Percentiles rank a stretch among this genome's conserved stretches.
Conservation (phyloP, 2,888 invertebrate genomes). For the Steinernema carpocapsae region DNA sequence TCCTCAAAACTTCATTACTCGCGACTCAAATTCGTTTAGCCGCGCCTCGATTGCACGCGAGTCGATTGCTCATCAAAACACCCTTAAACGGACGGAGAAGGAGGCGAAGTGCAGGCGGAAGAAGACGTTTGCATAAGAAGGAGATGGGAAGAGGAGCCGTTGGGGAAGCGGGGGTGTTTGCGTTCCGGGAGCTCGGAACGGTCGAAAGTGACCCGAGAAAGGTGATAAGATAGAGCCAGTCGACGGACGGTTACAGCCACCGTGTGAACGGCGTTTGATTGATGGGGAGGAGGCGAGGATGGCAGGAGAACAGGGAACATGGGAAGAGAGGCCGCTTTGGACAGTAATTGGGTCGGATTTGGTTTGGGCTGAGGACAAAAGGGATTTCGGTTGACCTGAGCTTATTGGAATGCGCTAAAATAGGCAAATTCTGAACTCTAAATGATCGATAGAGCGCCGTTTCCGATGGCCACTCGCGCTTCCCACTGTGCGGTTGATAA, state of each 20-base stretch:
- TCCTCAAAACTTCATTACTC: constrained; percentile 25
- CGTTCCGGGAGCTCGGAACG: background rate
- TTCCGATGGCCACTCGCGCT: no score
- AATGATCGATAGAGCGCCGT: no score
- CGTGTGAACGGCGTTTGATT: no score
- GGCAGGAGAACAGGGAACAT: no score
- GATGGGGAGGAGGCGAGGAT: no score
- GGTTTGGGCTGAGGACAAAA: no score
- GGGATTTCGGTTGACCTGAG: no score
- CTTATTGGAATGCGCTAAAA: no score
- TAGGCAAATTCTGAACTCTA: no score
- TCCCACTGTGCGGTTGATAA: background rate
- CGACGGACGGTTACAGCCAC: background rate
- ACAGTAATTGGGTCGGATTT: no score
- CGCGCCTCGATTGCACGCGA: constrained; percentile 7
- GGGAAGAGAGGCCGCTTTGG: no score
- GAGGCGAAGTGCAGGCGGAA: background rate
- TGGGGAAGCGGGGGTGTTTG: background rate
- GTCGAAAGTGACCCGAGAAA: background rate
- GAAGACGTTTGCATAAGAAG: background rate
- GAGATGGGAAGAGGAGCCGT: background rate
- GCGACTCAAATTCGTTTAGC: constrained; percentile 8
- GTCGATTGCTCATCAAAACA: constrained; percentile 11
- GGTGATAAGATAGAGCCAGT: background rate
- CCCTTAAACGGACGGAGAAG: background rate